A percentile compares a stretch with the other conserved stretches of the same genome.
Evolutionary conservation across 2,797 vertebrate species (phyloP).

Genomic region (Enteromius anoplus): DNA sequence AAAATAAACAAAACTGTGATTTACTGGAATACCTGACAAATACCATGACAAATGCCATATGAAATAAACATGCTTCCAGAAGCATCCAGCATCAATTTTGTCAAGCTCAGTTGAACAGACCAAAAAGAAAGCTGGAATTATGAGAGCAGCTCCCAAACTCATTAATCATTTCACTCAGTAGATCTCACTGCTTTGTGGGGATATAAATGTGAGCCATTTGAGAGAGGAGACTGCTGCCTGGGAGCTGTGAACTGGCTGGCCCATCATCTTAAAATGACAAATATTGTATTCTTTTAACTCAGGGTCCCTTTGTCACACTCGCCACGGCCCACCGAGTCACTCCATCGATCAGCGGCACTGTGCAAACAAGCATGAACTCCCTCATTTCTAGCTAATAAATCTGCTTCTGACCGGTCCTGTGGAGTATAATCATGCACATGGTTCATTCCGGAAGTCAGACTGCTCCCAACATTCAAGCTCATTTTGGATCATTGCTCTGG

Average conservation of each 20-base stretch:
- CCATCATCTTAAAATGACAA: conserved; percentile 46
- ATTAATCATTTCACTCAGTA: conserved; percentile 34
- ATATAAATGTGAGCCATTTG: conserved; percentile 42
- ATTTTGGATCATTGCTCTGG: background rate
- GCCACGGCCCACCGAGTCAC: conserved; percentile 22
- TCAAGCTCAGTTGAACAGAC: conserved; percentile 13
- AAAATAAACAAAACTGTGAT: background rate
- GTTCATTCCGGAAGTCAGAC: conserved; percentile 20
- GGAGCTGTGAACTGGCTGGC: conserved; percentile 27
- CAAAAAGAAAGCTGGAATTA: conserved; percentile 31
- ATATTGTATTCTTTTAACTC: conserved; percentile 46
- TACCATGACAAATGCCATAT: conserved; percentile 2
- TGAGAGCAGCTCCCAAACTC: conserved; percentile 1
- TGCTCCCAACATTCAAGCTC: background rate
- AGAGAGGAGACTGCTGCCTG: conserved; percentile 16
- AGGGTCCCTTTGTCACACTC: conserved; percentile 45
- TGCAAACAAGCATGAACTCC: conserved; percentile 37
- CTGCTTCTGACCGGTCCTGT: conserved; percentile 12
- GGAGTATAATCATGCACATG: conserved; percentile 15
- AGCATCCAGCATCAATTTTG: background rate
- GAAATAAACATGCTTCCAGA: background rate
- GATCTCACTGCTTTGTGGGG: background rate
- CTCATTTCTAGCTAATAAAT: conserved; percentile 46
- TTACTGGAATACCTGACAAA: background rate
- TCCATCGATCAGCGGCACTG: conserved; percentile 45